Base-by-base conservation (phyloP, 2,888 invertebrate species). In the Euplexia lucipara region DNA sequence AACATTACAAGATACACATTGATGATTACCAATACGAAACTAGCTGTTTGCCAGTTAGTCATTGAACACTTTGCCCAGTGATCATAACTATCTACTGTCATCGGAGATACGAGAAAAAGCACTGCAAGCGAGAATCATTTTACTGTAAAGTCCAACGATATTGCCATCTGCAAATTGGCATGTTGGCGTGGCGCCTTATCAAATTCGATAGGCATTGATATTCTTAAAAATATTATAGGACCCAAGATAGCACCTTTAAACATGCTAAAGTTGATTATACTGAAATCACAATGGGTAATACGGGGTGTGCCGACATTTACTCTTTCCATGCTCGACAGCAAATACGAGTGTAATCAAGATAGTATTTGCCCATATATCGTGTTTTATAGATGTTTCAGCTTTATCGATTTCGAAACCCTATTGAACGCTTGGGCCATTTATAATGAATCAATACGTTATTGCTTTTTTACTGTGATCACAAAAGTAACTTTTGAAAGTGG, bases 191-290 rank as follows among this genome's bases (percentile, higher is more conserved):
- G n/a, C n/a, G n/a, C n/a, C n/a, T n/a, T n/a, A n/a, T 4, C 16
- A 34, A n/a, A 56, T 16, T 49, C 14, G 1, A 10, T 12, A 42
- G 18, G 10, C 3, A n/a, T 12, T 34, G 3, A 48, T 8, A n/a
- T 26, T n/a, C 3, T 16, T 18, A 14, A 16, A 20, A 64, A 26
- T 20, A 66, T 20, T 18, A 16, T 18, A 32, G 16, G 35, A 5
- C 12, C 67, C 9, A 64, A 32, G 42, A 18, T 16, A 10, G 16
- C 42, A 30, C 35, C 67, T 52, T 52, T 16, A 42, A 16, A 30
- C 26, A 53, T 42, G 5, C 64, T 7, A 3, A 30, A 22, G 2
- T n/a, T 35, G 1, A 8, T 37, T 51, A 44, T 14, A 32, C 10
- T 16, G 20, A 20, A 5, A 35, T 49, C 5, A 20, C 2, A 20